Evolutionary conservation across 2,888 invertebrate genomes (phyloP), one percentile per base, ranked within the genome.

Genomic region (Drosophila ochracea): DNA sequence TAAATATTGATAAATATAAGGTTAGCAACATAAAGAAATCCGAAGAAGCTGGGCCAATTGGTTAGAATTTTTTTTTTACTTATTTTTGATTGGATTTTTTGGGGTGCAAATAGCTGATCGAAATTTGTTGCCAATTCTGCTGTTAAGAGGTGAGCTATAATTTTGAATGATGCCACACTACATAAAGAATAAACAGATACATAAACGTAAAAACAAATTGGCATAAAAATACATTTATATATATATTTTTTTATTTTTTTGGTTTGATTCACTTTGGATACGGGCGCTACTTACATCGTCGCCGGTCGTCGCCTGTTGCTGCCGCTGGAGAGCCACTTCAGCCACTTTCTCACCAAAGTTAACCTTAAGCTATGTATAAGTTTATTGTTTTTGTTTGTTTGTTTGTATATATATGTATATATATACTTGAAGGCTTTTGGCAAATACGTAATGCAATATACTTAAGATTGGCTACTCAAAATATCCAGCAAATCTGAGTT

Each of bases 281-380:
- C 68, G 70, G 76, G 68, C 81, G 83, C 67, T 86, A 88, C 85
- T 88, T 88, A 86, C 88, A 80, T 86, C 85, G 82, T 88, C 85
- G 80, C 59, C 88, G 73, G 86, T 64, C 82, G 88, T 71, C 71
- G 86, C 75, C 78, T 80, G 88, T 74, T 83, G 85, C 80, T 88
- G 85, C 76, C 82, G 83, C 67, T 85, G 85, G 71, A 77, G 78
- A 68, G 88, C 71, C 68, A 83, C 76, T 73, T 86, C 88, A 78
- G 85, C 85, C 85, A 86, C 83, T 82, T 88, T 85, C 82, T 78
- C 78, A 80, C 88, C 87, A 73, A 87, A 81, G 79, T 78, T 88
- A 83, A 83, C 79, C 87, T 87, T 83, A 87, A 83, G 88, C 83
- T 87, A 84, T 76, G 82, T 76, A 78, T 58, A 80, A 87, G 78